These are phyloP conservation scores for Hyla sarda DNA, from an alignment of 2,113 vertebrate species.

Conservation along the genomic window DNA sequence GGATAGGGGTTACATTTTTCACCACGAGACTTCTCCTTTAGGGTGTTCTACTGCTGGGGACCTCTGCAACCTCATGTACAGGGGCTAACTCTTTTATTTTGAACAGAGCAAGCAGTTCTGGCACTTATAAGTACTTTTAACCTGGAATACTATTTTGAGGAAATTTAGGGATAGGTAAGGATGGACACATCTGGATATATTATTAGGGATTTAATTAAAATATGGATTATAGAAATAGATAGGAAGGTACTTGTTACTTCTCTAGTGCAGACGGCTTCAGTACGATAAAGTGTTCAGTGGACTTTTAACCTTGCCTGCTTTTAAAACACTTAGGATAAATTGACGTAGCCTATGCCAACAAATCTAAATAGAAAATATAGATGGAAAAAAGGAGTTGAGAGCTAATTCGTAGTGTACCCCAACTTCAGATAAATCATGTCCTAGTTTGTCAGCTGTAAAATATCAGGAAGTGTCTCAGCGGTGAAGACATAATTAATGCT, in stretches of 20 bases:
- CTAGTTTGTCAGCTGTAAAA: conserved; percentile 69
- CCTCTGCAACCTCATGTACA: too few species aligned
- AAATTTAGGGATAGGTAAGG: too few species aligned
- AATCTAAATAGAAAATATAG: background rate
- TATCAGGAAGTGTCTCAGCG: conserved; percentile 64
- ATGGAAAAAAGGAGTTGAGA: background rate
- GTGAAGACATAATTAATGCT: conserved; percentile 69
- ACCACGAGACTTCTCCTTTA: too few species aligned
- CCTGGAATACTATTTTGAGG: too few species aligned
- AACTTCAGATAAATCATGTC: conserved; percentile 66
- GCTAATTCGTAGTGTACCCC: background rate
- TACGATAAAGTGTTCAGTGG: conserved; percentile 4
- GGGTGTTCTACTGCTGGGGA: too few species aligned
- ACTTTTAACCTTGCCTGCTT: background rate
- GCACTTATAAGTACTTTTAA: too few species aligned
- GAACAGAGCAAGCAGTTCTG: too few species aligned
- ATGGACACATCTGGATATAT: background rate
- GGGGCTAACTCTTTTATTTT: too few species aligned
- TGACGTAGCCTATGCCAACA: background rate
- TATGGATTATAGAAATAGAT: background rate
- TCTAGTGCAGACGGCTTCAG: background rate
- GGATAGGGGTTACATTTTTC: too few species aligned
- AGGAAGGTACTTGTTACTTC: background rate
- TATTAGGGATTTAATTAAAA: background rate
- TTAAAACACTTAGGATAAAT: background rate